Percentiles rank a stretch among this genome's conserved stretches.
phyloP scores from a whole-genome alignment of 2,888 invertebrate species.

The Slavum lentiscoides region DNA sequence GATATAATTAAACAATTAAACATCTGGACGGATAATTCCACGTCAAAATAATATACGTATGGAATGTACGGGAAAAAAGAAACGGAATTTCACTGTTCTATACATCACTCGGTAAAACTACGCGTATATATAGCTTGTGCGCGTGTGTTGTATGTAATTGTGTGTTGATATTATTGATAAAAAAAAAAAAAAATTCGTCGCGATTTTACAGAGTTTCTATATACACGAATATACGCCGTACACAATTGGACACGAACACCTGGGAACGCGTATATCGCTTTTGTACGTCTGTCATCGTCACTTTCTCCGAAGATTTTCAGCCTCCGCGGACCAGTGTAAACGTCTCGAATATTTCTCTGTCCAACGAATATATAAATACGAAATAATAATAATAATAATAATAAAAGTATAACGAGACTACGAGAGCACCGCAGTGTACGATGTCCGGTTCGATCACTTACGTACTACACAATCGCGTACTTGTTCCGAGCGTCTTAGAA shows the following conservation, averaged over 20 bases:
- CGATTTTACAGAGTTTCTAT: constrained; percentile 10
- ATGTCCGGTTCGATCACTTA: too few species aligned
- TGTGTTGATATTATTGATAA: background rate
- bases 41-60: background rate
- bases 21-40: background rate
- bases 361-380: too few species aligned
- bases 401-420: too few species aligned
- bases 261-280: background rate
- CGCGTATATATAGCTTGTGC: background rate
- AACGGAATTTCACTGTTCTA: constrained; percentile 11
- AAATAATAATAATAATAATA: too few species aligned
- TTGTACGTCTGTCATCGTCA: constrained; percentile 11
- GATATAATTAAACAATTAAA: too few species aligned
- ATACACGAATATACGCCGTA: background rate
- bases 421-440: too few species aligned
- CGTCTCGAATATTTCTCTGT: too few species aligned
- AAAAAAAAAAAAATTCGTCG: background rate
- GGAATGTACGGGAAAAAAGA: background rate
- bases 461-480: too few species aligned
- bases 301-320: background rate
- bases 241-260: constrained; percentile 2
- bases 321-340: background rate
- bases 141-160: background rate
- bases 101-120: background rate
- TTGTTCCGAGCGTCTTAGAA: too few species aligned